These are phyloP conservation scores for Panagrolaimus sp. DNA, from an alignment of 1,140 invertebrate species.

Conservation along the genomic window DNA sequence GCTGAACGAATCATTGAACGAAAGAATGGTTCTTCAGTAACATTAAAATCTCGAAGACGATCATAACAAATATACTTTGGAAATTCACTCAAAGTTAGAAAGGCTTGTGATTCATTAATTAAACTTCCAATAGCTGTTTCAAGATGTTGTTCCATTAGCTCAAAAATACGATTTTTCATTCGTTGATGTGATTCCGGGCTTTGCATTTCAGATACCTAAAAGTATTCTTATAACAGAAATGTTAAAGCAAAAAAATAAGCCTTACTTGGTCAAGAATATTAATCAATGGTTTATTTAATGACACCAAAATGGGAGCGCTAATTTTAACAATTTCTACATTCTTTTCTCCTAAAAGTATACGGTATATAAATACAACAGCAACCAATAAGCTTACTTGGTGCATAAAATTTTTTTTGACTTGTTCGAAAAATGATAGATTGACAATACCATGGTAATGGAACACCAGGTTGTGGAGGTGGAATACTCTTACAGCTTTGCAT, in stretches of 20 bases:
- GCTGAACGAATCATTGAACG: slow-evolving; percentile 1
- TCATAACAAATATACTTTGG: slow-evolving; percentile 1
- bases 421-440: neutral
- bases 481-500: no score
- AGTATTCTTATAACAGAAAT: neutral
- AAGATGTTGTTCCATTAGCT: neutral
- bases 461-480: neutral
- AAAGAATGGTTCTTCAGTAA: slow-evolving; percentile 22
- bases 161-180: neutral
- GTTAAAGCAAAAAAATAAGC: neutral
- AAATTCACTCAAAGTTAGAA: neutral
- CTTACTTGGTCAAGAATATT: slow-evolving; percentile 19
- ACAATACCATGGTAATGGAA: neutral
- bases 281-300: slow-evolving; percentile 14
- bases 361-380: no score
- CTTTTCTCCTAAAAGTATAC: no score
- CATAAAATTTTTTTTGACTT: slow-evolving; percentile 13
- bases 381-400: no score
- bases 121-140: neutral
- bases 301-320: neutral
- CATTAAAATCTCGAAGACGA: slow-evolving; percentile 7
- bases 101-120: neutral
- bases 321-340: slow-evolving; percentile 16
- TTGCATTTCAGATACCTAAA: slow-evolving; percentile 14
- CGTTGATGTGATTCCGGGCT: neutral